Base-by-base conservation (phyloP, 2,888 invertebrate genomes). In the Lasioglossum morio region DNA sequence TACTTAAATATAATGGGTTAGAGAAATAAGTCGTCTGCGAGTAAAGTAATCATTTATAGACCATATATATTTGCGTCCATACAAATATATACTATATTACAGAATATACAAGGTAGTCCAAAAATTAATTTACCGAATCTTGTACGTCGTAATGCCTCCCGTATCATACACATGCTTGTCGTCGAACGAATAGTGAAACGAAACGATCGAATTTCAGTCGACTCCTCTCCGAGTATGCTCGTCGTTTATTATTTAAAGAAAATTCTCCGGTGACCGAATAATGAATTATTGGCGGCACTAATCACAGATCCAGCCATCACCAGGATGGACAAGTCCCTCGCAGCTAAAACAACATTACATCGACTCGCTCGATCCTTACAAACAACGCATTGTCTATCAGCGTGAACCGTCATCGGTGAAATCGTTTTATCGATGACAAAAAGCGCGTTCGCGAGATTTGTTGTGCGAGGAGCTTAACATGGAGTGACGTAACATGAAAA, bases 21-120 rank as follows among this genome's bases (percentile, higher is more conserved):
- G 14, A 40, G 4, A 70, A 70, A 70, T 37, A 70, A 70, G 3
- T 37, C n/a, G 14, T n/a, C 63, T 63, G 63, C 70, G n/a, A 40
- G 70, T 40, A 23, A 37, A 69, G 23, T 46, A 69, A 69, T 81
- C 34, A 43, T 86, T 77, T 81, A 73, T 81, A 78, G 46, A 85
- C 63, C 77, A 85, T 86, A 86, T 86, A 86, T 86, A 81, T 77
- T 79, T 86, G 86, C 77, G 66, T 73, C 78, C 79, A 88, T 88
- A 82, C 81, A 82, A 86, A 87, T 83, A 86, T 83, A 87, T 87
- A 85, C 69, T 86, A 85, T 86, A 85, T 75, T 86, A 86, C 87
- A 86, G 86, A 86, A 87, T 82, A 76, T 82, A 82, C 78, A 79
- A 72, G 82, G 82, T 86, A 79, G 77, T 72, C 86, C 70, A 86